Evolutionary conservation across 2,113 vertebrate species (phyloP).

Genomic region (Pleuronectes platessa): DNA sequence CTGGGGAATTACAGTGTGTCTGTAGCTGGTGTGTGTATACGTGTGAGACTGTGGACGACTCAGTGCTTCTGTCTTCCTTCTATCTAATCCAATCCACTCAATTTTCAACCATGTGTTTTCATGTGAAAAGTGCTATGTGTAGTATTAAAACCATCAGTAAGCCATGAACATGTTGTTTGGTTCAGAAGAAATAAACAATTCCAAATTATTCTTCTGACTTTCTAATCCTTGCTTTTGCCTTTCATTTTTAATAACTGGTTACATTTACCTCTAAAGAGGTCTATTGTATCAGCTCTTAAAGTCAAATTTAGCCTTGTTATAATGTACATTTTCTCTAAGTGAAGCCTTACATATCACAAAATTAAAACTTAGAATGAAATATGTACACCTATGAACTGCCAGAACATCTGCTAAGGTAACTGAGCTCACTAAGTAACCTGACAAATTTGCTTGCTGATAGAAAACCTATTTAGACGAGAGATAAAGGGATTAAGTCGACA

Average conservation of each 20-base stretch:
- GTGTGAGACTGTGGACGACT: constrained; percentile 1
- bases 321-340: no score
- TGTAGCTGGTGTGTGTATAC: constrained; percentile 15
- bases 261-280: not conserved
- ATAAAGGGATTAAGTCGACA: not conserved
- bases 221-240: not conserved
- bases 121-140: constrained; percentile 37
- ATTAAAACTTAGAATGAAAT: not conserved
- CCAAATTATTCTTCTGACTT: not conserved
- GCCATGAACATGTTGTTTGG: not conserved
- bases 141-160: not conserved
- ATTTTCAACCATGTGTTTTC: not conserved
- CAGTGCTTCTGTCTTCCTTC: not conserved
- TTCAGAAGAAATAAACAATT: not conserved
- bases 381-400: not conserved
- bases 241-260: not conserved
- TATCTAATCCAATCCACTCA: not conserved
- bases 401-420: not conserved
- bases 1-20: constrained; percentile 4
- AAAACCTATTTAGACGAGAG: not conserved
- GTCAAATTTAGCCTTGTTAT: not conserved
- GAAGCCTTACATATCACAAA: not conserved
- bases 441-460: not conserved
- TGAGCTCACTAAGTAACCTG: not conserved
- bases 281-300: not conserved